phyloP scores from a whole-genome alignment of 2,113 vertebrate genomes.

The Merops nubicus region DNA sequence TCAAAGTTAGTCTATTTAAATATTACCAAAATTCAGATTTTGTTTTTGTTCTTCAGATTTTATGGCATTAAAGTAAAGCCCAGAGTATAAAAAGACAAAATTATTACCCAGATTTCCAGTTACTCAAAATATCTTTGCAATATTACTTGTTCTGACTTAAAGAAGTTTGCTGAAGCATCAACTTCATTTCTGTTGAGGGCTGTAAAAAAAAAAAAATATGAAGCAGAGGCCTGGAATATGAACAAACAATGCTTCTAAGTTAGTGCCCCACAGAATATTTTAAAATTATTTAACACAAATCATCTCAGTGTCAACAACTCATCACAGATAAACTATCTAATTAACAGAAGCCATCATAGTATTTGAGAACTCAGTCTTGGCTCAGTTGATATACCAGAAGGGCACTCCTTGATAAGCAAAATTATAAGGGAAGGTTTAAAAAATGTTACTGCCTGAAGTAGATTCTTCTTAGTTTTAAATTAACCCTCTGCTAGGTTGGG shows the following conservation, averaged over 20 bases:
- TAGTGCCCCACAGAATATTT: slow-evolving; percentile 83
- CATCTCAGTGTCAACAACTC: slow-evolving; percentile 85
- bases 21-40: slow-evolving; percentile 47
- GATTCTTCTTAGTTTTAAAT: slow-evolving; percentile 74
- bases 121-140: slow-evolving; percentile 39
- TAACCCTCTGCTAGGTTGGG: slow-evolving; percentile 74
- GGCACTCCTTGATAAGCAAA: slow-evolving; percentile 85
- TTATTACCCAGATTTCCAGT: slow-evolving; percentile 36
- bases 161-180: slow-evolving; percentile 62
- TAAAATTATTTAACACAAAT: slow-evolving; percentile 86
- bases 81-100: slow-evolving; percentile 34
- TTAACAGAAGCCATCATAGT: slow-evolving; percentile 85
- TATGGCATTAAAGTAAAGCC: slow-evolving; percentile 45
- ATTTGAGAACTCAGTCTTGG: slow-evolving; percentile 86
- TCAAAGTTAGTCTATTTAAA: slow-evolving; percentile 54
- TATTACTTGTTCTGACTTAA: slow-evolving; percentile 60
- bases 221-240: slow-evolving; percentile 68
- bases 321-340: slow-evolving; percentile 86
- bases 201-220: slow-evolving; percentile 70
- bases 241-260: slow-evolving; percentile 76
- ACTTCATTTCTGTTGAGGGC: slow-evolving; percentile 66
- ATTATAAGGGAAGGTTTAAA: slow-evolving; percentile 81
- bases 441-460: slow-evolving; percentile 76
- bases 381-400: slow-evolving; percentile 83
- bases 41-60: slow-evolving; percentile 36